Base-by-base conservation (phyloP, 2,888 invertebrate species). In the Pyralis farinalis region DNA sequence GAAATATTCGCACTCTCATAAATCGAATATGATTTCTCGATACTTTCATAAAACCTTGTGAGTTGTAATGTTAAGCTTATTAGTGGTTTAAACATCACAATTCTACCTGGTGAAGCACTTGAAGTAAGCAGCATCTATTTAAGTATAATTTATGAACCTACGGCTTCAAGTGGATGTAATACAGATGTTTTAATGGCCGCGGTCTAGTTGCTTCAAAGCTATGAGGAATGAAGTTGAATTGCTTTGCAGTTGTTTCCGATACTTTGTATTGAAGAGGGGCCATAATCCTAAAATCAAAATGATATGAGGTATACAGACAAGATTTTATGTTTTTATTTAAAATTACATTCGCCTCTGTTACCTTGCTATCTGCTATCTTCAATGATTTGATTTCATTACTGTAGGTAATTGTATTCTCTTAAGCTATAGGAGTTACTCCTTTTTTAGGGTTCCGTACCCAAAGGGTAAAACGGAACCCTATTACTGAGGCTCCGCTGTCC, bases 111-210 rank as follows among this genome's bases (percentile, higher is more conserved):
- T 58, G 41, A 46, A 63, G 58, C 49, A 67, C 76, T 76, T 70
- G 58, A 65, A 57, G 46, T 62, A 68, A 62, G 63, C 48, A 63
- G 68, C 54, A 62, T 73, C 76, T 77, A 70, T 75, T 80, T 81
- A 68, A 60, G 62, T 59, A 64, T 79, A 69, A 80, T 80, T 80
- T 80, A 80, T 75, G 66, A 57, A 51, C 57, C 44, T 55, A 59
- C 58, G 51, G 59, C 50, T 65, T 77, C 72, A 71, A 80, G 79
- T 77, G 78, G 67, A 51, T 56, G 44, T 52, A 51, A 54, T 67
- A 60, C 68, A 68, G 64, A 63, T 57, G 64, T 48, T 55, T 52
- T 63, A 66, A 75, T 63, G 62, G 66, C 49, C 42, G 49, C 61
- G 58, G 16, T 16, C 3, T 16, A 16, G 16, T 70, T 67, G 58